phyloP scores from a whole-genome alignment of 2,113 vertebrate genomes.

The Dasypus novemcinctus region DNA sequence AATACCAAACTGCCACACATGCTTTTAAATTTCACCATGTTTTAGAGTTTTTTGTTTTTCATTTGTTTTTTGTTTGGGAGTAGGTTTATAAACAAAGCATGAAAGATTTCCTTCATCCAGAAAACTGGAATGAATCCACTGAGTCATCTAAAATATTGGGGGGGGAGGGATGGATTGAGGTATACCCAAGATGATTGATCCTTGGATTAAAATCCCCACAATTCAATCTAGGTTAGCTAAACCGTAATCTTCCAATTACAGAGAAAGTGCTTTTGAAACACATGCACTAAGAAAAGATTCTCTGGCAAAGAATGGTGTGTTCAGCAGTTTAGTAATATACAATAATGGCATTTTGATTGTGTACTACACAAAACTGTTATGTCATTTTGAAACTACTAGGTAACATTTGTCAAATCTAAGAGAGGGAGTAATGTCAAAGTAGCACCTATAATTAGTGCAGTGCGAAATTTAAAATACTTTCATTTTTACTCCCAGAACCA shows the following conservation, averaged over 20 bases:
- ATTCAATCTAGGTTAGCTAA: conserved; percentile 63
- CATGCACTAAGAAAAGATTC: conserved; percentile 73
- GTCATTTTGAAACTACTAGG: conserved; percentile 71
- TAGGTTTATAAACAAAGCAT: neutral
- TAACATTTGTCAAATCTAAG: conserved; percentile 70
- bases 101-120: conserved; percentile 41
- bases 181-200: conserved; percentile 44
- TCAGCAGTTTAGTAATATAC: conserved; percentile 58
- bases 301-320: conserved; percentile 65
- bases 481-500: conserved; percentile 65
- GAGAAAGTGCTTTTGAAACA: conserved; percentile 69
- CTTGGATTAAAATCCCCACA: conserved; percentile 47
- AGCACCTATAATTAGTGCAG: conserved; percentile 72
- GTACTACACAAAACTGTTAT: conserved; percentile 68
- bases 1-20: neutral
- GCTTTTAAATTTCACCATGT: neutral
- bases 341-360: conserved; percentile 73
- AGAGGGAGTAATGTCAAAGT: conserved; percentile 56
- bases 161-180: conserved; percentile 22
- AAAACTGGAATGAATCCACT: conserved; percentile 40
- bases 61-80: neutral
- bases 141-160: conserved; percentile 38
- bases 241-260: conserved; percentile 69
- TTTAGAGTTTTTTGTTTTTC: conserved; percentile 31
- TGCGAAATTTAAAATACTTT: conserved; percentile 68